Conservation (phyloP, 2,888 invertebrate species). For the Epinotia demarniana region DNA sequence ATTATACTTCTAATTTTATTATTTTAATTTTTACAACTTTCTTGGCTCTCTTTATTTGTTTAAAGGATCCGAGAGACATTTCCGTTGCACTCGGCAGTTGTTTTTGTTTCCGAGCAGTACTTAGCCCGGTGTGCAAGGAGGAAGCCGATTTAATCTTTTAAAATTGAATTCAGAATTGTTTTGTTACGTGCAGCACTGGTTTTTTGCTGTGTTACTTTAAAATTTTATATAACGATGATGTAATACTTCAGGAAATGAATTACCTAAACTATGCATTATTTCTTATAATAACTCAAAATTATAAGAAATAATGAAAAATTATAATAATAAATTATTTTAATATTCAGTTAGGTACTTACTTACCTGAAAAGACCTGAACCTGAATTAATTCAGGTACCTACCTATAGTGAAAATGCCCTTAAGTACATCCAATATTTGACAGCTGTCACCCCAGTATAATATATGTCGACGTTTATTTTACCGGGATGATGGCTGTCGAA, state of each 20-base stretch:
- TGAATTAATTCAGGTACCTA: background rate
- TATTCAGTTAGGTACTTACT: too few species aligned
- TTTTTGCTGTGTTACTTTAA: slow-evolving; percentile 44
- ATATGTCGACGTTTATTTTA: too few species aligned
- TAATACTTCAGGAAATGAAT: background rate
- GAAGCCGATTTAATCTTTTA: slow-evolving; percentile 46
- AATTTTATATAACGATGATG: slow-evolving; percentile 1
- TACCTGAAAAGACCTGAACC: background rate
- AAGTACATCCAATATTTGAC: too few species aligned
- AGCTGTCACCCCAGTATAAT: too few species aligned
- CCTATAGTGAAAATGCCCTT: too few species aligned
- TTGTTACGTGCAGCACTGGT: slow-evolving; percentile 48
- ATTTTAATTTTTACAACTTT: slow-evolving; percentile 57
- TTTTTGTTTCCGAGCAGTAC: slow-evolving; percentile 43
- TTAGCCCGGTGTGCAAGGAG: slow-evolving; percentile 42
- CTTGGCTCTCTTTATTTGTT: slow-evolving; percentile 56
- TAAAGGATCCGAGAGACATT: slow-evolving; percentile 52
- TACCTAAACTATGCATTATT: background rate
- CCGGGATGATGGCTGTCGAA: too few species aligned
- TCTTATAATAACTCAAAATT: too few species aligned
- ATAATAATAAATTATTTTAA: too few species aligned
- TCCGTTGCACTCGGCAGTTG: slow-evolving; percentile 54
- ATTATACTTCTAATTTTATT: slow-evolving; percentile 52
- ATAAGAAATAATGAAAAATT: too few species aligned
- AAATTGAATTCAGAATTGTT: slow-evolving; percentile 43